A percentile compares a stretch with the other conserved stretches of the same genome.
Evolutionary conservation across 2,113 vertebrate species (phyloP).

Genomic region (Ceratotherium simum): DNA sequence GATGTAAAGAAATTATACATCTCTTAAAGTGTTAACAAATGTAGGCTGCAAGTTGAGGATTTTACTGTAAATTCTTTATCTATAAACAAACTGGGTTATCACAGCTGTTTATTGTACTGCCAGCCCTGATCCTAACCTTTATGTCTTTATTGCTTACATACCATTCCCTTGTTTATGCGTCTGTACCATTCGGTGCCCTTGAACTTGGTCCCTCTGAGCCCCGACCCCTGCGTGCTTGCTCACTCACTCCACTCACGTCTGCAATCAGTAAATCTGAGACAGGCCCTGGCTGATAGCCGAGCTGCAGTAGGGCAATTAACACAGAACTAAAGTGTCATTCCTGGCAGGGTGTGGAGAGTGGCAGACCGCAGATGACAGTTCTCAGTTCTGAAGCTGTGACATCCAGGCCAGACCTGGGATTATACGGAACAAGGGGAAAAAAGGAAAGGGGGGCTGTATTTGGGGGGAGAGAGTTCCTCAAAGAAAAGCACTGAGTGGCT

Average conservation of each 20-base stretch:
- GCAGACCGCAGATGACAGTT: constrained; percentile 82
- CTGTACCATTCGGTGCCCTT: constrained; percentile 89
- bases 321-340: constrained; percentile 80
- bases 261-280: constrained; percentile 83
- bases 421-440: constrained; percentile 68
- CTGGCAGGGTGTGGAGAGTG: constrained; percentile 72
- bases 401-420: constrained; percentile 79
- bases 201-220: constrained; percentile 88
- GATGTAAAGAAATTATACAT: constrained; percentile 48
- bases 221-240: constrained; percentile 78
- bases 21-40: constrained; percentile 86
- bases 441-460: constrained; percentile 18
- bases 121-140: constrained; percentile 89
- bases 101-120: constrained; percentile 89
- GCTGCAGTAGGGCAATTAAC: constrained; percentile 85
- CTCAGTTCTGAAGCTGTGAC: constrained; percentile 75
- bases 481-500: constrained; percentile 68
- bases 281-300: constrained; percentile 82
- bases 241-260: constrained; percentile 77
- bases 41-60: constrained; percentile 68
- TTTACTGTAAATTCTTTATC: constrained; percentile 90
- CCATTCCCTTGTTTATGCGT: constrained; percentile 90
- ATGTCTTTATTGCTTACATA: constrained; percentile 90
- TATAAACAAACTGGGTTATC: constrained; percentile 90
- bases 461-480: constrained; percentile 44